phyloP scores from a whole-genome alignment of 1,140 invertebrate genomes.

The Coenobita brevimanus region DNA sequence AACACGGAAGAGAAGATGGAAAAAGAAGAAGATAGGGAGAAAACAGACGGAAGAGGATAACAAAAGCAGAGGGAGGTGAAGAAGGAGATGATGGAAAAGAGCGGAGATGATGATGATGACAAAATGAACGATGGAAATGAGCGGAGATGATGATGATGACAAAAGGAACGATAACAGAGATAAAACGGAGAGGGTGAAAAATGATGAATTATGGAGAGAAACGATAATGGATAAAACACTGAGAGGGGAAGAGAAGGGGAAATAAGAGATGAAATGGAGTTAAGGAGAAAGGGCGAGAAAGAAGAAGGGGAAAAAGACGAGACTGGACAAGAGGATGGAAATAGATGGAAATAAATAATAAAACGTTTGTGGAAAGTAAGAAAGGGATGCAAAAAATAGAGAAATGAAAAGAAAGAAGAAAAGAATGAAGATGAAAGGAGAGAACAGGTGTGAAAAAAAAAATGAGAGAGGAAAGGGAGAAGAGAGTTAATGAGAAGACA shows the following conservation, averaged over 20 bases:
- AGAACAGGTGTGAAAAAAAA: background rate
- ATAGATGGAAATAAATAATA: too few relatives aligned
- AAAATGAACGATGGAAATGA: background rate
- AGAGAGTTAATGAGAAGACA: background rate
- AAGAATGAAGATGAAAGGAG: too few relatives aligned
- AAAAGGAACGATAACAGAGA: background rate
- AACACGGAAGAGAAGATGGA: background rate
- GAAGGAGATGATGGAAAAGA: background rate
- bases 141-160: background rate
- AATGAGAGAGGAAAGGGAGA: background rate
- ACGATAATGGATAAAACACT: too few relatives aligned
- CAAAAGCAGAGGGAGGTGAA: too few relatives aligned
- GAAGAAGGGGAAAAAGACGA: too few relatives aligned
- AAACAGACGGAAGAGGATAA: background rate
- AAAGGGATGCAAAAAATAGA: too few relatives aligned
- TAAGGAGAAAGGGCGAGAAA: too few relatives aligned
- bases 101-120: background rate
- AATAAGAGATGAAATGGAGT: too few relatives aligned
- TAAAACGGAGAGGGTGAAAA: background rate
- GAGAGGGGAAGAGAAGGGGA: too few relatives aligned
- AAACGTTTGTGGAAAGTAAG: too few relatives aligned
- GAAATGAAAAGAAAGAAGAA: too few relatives aligned
- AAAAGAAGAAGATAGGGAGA: conserved; percentile 3
- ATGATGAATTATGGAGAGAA: background rate
- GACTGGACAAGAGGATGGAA: too few relatives aligned